Evolutionary conservation across 2,888 invertebrate species (phyloP).

Genomic region (Orthosia cruda): DNA sequence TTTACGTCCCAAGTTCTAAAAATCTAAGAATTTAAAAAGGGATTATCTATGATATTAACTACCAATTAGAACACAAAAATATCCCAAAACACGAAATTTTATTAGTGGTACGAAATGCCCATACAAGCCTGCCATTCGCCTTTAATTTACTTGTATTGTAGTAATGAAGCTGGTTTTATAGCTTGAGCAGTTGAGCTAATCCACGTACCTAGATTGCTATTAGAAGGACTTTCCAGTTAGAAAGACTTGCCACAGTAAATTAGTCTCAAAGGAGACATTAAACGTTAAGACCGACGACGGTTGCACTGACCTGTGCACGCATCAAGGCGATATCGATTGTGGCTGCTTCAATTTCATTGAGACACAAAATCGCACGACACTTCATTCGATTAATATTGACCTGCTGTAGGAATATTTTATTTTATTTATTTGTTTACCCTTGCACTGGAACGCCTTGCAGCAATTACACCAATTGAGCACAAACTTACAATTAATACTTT

Average conservation of each 20-base stretch:
- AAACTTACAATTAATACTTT: too few species aligned
- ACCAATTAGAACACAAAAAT: too few species aligned
- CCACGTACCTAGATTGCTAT: background rate
- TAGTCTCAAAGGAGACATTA: background rate
- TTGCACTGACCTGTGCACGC: background rate
- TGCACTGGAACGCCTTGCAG: too few species aligned
- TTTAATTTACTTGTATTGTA: conserved; percentile 10
- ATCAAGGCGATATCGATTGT: background rate
- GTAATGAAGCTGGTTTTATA: background rate
- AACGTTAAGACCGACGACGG: background rate
- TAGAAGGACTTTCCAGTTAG: background rate
- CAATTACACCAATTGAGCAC: too few species aligned
- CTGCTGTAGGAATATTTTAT: background rate
- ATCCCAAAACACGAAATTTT: too few species aligned
- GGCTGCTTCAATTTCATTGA: background rate
- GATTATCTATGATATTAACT: too few species aligned
- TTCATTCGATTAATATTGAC: background rate
- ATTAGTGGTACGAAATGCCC: too few species aligned
- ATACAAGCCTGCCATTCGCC: too few species aligned
- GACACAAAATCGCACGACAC: background rate
- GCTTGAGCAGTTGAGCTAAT: background rate
- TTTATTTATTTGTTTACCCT: too few species aligned
- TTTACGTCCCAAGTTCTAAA: too few species aligned
- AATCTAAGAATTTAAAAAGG: too few species aligned
- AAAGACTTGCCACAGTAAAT: background rate